These are phyloP conservation scores for Probosciger aterrimus DNA, from an alignment of 2,113 vertebrate species.

Conservation along the genomic window DNA sequence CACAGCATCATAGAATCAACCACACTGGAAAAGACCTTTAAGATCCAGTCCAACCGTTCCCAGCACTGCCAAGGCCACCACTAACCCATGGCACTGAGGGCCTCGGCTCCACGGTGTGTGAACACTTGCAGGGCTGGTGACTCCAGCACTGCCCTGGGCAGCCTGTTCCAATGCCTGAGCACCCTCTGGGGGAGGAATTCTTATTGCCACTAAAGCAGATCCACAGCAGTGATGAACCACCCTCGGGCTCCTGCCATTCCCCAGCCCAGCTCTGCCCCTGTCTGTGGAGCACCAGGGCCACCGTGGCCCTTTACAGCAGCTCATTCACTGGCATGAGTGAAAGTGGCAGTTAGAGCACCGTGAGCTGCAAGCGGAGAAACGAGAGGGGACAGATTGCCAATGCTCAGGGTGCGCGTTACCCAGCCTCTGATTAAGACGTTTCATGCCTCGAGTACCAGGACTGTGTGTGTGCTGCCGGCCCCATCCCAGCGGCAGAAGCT, in stretches of 20 bases:
- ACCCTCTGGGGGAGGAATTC: not conserved
- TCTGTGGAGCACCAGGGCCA: not conserved
- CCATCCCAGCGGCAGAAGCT: rapidly evolving
- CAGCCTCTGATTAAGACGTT: not conserved
- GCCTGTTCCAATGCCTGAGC: not conserved
- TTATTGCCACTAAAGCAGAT: not conserved
- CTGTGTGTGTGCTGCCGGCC: rapidly evolving
- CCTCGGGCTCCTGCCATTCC: not conserved
- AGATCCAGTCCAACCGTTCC: not conserved
- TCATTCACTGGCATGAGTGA: not conserved
- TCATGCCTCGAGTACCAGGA: not conserved
- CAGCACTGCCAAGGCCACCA: not conserved
- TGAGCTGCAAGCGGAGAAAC: not conserved
- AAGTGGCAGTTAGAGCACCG: not conserved
- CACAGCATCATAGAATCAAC: not conserved
- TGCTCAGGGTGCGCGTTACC: not conserved
- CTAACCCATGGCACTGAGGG: not conserved
- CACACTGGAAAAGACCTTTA: not conserved
- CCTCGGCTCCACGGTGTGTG: not conserved
- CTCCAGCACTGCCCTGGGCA: not conserved
- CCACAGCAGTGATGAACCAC: not conserved
- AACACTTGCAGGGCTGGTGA: not conserved
- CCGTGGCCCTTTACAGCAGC: rapidly evolving
- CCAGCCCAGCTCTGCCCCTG: not conserved
- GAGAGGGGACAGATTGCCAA: not conserved